Evolutionary conservation across 53 echinoderm and acorn worm species (phyloP), one percentile per base, ranked within the genome.

Genomic region (Pentamera pediparva): DNA sequence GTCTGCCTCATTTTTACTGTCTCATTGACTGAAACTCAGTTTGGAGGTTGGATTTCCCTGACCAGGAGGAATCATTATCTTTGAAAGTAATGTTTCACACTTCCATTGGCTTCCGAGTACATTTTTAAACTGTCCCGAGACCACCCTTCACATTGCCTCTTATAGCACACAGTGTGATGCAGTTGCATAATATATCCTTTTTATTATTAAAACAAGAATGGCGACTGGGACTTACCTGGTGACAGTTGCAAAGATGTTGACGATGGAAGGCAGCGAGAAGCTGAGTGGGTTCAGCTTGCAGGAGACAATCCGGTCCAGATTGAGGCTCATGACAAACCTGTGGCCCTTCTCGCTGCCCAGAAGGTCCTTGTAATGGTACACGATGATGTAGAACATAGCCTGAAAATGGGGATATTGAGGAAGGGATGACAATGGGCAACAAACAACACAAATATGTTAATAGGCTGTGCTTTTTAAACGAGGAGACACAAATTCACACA

Each of bases 231-330:
- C 38, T 35, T 79, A 93, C 94, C 94, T 89, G 2, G 94, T 84
- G 35, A 93, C 69, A 3, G 90, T 87, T 45, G 94, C 94, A 74
- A 93, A 93, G 59, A 93, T 84, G 73, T 87, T 87, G 69, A 93
- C 89, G 26, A 93, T 76, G 18, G 94, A 90, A 28, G 89, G 94
- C 25, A 93, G 85, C 39, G 89, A 93, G 17, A 87, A 84, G 18
- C 74, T 87, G 25, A 93, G 82, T 6, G 94, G 94, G 33, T 93
- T 93, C 0, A 93, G 78, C 59, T 86, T 65, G 37, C 94, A 88
- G 57, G 86, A 87, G 57, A 93, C 82, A 19, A 93, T 84, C 4
- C 94, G 51, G 17, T 89, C 89, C 36, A 93, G 70, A 65, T 93
- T 93, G 19, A 93, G 83, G 39, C 82, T 77, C 87, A 81, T 89